Evolutionary conservation across 2,113 vertebrate species (phyloP).

Genomic region (Aptenodytes patagonicus): DNA sequence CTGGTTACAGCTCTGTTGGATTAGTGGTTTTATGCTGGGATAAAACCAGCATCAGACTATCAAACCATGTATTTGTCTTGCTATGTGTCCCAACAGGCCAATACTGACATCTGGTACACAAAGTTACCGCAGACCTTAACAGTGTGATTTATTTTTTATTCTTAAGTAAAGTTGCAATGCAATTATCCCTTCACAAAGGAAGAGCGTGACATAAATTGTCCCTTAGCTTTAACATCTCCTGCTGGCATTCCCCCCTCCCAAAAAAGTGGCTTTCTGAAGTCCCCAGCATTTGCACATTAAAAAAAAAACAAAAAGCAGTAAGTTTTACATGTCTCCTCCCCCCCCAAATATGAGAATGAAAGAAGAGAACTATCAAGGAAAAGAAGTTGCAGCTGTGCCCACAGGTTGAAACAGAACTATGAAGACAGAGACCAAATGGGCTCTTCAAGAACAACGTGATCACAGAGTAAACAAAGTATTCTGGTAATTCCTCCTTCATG

Average conservation of each 20-base stretch:
- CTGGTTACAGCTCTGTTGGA: neutral
- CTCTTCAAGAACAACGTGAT: neutral
- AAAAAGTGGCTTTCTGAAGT: neutral
- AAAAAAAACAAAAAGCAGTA: neutral
- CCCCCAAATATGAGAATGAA: neutral
- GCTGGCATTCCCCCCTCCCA: neutral
- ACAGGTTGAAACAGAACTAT: neutral
- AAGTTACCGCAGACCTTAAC: neutral
- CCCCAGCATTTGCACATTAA: neutral
- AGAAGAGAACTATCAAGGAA: neutral
- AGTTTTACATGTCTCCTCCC: neutral
- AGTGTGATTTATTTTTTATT: neutral
- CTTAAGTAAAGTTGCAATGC: neutral
- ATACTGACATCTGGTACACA: constrained; percentile 4
- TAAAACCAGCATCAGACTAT: constrained; percentile 2
- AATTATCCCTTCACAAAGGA: neutral
- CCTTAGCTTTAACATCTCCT: neutral
- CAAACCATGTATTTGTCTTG: neutral
- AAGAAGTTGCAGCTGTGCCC: neutral
- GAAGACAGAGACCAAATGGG: neutral
- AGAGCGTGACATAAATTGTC: neutral
- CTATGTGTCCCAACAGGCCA: neutral
- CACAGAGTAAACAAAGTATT: neutral
- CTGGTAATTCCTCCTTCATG: neutral
- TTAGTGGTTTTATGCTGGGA: neutral